phyloP scores from a whole-genome alignment of 2,888 invertebrate genomes.

The Caenorhabditis sulstoni region DNA sequence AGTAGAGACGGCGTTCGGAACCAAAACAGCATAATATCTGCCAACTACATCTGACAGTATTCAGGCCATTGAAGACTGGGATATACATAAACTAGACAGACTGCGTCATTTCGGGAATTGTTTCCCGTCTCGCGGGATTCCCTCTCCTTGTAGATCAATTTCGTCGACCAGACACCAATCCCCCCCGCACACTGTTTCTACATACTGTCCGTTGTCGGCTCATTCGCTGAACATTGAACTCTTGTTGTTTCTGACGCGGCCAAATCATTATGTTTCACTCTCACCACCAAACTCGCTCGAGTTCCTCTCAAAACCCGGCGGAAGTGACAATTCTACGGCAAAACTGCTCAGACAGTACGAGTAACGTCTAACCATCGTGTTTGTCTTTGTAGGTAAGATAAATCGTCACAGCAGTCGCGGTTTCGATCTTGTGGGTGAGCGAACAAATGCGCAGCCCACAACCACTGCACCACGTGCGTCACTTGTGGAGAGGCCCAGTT shows the following conservation, averaged over 20 bases:
- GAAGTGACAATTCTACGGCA: slow-evolving; percentile 47
- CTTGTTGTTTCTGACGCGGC: slow-evolving; percentile 11
- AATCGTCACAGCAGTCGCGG: slow-evolving; percentile 57
- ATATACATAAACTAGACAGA: background rate
- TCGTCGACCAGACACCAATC: slow-evolving; percentile 48
- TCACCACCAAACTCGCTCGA: background rate
- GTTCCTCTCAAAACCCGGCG: too few species aligned
- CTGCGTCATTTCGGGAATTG: background rate
- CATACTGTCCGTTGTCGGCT: slow-evolving; percentile 22
- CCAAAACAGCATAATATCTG: background rate
- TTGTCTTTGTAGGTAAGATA: slow-evolving; percentile 64
- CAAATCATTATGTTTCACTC: slow-evolving; percentile 6
- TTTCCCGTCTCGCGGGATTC: slow-evolving; percentile 3
- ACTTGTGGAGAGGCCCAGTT: background rate
- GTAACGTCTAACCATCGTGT: slow-evolving; percentile 62
- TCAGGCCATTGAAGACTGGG: background rate
- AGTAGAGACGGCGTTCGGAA: background rate
- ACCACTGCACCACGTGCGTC: slow-evolving; percentile 49
- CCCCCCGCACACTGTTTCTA: slow-evolving; percentile 37
- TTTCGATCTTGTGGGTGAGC: slow-evolving; percentile 23
- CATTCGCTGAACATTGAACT: slow-evolving; percentile 36
- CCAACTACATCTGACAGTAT: slow-evolving; percentile 1
- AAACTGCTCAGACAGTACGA: slow-evolving; percentile 67
- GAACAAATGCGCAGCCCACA: slow-evolving; percentile 8
- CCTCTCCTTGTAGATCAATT: slow-evolving; percentile 37